A percentile compares a stretch with the other conserved stretches of the same genome.
phyloP scores from a whole-genome alignment of 2,797 vertebrate species.

The Myotis findleyi region DNA sequence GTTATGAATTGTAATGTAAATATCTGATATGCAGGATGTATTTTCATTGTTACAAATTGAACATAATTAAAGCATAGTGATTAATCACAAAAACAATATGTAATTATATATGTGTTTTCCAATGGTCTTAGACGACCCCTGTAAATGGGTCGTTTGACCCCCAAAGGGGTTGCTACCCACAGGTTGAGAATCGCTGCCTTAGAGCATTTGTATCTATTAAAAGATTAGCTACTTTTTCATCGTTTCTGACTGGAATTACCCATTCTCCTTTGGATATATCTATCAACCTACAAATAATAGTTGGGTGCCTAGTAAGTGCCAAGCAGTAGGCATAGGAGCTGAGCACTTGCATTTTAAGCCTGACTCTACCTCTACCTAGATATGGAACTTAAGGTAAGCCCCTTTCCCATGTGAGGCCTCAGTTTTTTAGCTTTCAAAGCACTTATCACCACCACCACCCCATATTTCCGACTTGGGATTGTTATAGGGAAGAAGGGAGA shows the following conservation, averaged over 20 bases:
- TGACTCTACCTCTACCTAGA: not conserved
- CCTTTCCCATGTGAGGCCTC: not conserved
- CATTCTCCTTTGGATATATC: not conserved
- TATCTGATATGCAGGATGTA: no score
- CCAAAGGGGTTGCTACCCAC: no score
- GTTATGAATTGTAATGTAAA: no score
- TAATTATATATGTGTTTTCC: no score
- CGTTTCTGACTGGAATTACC: slow-evolving; percentile 12
- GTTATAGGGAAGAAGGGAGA: not conserved
- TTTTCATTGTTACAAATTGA: no score
- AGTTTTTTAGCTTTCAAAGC: slow-evolving; percentile 48
- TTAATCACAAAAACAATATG: no score
- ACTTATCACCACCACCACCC: not conserved
- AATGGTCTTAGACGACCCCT: no score
- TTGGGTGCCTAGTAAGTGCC: not conserved
- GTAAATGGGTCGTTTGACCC: no score
- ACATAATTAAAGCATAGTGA: no score
- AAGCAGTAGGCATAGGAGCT: not conserved
- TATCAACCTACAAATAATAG: not conserved
- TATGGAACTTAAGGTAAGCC: not conserved
- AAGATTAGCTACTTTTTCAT: slow-evolving; percentile 41
- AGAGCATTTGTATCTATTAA: not conserved
- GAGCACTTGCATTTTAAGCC: not conserved
- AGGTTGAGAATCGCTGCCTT: no score
- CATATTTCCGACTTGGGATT: not conserved